A percentile compares a stretch with the other conserved stretches of the same genome.
Evolutionary conservation across 23 tunicate genomes (phyloP).

Genomic region (Ciona savignyi): DNA sequence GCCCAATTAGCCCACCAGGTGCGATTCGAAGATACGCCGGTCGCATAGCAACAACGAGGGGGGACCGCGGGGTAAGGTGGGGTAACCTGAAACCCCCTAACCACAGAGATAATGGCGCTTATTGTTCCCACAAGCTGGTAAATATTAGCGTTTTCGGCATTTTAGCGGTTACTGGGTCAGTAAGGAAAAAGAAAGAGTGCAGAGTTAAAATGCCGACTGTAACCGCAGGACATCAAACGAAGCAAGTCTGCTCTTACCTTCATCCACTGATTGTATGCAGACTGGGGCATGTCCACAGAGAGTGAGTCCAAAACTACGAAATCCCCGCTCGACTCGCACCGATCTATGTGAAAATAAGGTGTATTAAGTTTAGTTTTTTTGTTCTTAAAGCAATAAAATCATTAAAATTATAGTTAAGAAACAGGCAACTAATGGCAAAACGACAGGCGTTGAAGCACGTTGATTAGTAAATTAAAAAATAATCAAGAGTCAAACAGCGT

Average conservation of each 20-base stretch:
- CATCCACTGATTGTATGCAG: constrained; percentile 39
- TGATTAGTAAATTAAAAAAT: too few relatives aligned
- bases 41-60: too few relatives aligned
- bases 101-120: neutral
- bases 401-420: too few relatives aligned
- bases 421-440: too few relatives aligned
- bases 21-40: neutral
- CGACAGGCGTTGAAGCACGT: too few relatives aligned
- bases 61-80: neutral
- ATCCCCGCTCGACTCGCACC: constrained; percentile 27
- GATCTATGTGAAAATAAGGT: constrained; percentile 10
- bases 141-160: neutral
- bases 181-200: too few relatives aligned
- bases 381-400: too few relatives aligned
- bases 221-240: too few relatives aligned
- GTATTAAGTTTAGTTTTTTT: neutral
- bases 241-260: constrained; percentile 23
- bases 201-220: too few relatives aligned
- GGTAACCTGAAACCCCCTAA: neutral
- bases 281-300: constrained; percentile 47
- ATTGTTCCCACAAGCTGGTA: neutral
- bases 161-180: too few relatives aligned
- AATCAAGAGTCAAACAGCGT: too few relatives aligned
- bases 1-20: constrained; percentile 1
- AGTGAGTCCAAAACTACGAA: constrained; percentile 33